Percentiles rank a stretch among this genome's conserved stretches.
These are phyloP conservation scores for Nothocercus nigrocapillus DNA, from an alignment of 2,113 vertebrate genomes.

Conservation along the genomic window DNA sequence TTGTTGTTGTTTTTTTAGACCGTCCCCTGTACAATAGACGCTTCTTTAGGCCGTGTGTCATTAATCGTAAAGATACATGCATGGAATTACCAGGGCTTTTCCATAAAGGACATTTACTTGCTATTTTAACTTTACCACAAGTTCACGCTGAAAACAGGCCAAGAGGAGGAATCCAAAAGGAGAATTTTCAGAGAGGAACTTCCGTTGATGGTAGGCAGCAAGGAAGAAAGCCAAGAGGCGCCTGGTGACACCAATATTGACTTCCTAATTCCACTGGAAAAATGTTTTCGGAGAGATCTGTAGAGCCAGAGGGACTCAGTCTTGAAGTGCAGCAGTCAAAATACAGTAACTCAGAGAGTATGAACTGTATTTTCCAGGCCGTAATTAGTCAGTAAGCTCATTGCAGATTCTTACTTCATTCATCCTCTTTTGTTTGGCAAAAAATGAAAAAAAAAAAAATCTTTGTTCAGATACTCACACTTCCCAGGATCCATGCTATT, in stretches of 20 bases:
- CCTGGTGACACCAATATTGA: not conserved
- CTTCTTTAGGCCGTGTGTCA: not conserved
- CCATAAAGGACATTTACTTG: not conserved
- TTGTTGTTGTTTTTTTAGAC: not conserved
- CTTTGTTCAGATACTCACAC: conserved; percentile 19
- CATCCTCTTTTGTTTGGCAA: not conserved
- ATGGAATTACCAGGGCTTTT: not conserved
- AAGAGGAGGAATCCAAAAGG: not conserved
- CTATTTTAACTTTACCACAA: not conserved
- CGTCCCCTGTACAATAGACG: not conserved
- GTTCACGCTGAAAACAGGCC: not conserved
- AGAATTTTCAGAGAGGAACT: not conserved
- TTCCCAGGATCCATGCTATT: not conserved
- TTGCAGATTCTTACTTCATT: not conserved
- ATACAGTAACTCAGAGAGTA: not conserved
- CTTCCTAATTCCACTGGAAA: conserved; percentile 3
- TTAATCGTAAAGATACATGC: not conserved
- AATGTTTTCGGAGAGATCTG: conserved; percentile 14
- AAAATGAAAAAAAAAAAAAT: not conserved
- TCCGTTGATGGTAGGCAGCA: not conserved
- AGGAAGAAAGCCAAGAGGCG: not conserved
- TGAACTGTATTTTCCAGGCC: not conserved
- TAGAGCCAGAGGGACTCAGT: not conserved
- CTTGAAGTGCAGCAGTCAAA: conserved; percentile 33
- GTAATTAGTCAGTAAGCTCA: conserved; percentile 44